Base-by-base conservation (phyloP, 1,140 invertebrate genomes). In the Drosophila lini region DNA sequence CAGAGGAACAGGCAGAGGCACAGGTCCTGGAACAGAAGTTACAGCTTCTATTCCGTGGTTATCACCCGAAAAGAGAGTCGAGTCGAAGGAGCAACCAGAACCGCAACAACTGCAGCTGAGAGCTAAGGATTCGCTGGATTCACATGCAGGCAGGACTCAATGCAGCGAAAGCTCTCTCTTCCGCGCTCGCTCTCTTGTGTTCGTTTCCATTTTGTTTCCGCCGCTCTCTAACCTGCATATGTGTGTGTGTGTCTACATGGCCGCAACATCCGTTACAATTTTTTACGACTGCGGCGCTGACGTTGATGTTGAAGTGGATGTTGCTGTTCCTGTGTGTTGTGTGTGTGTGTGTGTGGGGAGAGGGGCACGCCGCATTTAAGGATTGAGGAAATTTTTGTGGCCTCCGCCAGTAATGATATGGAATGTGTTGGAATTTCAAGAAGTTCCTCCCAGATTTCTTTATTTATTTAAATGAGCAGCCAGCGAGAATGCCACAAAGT, bases 341-440 rank as follows among this genome's bases (percentile, higher is more conserved):
- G 47, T 58, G 28, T 45, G 58, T 40, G 68, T 48, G 31, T 62
- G 56, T 70, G 48, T 57, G 70, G 10, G 55, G 61, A 31, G 58
- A 32, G 53, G 45, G 44, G 67, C 53, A 76, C 81, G 80, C 76
- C 83, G 68, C 88, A 91, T 84, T 88, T 80, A 81, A 81, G 78
- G 88, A 91, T 91, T 91, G 88, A 91, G 84, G 61, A 81, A 80
- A 91, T 91, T 91, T 86, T 80, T 91, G 88, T 79, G 88, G 88
- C 83, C 80, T 88, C 74, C 88, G 83, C 77, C 78, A 80, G 83
- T 91, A 91, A 89, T 91, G 88, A 88, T 90, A 91, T 84, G 80
- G 88, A 91, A 84, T 91, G 88, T 89, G 83, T 91, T 91, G 88
- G 88, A 91, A 91, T 91, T 91, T 91, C 80, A 91, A 91, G 88